Evolutionary conservation across 2,888 invertebrate genomes (phyloP).

Genomic region (Pollenia griseotomentosa): DNA sequence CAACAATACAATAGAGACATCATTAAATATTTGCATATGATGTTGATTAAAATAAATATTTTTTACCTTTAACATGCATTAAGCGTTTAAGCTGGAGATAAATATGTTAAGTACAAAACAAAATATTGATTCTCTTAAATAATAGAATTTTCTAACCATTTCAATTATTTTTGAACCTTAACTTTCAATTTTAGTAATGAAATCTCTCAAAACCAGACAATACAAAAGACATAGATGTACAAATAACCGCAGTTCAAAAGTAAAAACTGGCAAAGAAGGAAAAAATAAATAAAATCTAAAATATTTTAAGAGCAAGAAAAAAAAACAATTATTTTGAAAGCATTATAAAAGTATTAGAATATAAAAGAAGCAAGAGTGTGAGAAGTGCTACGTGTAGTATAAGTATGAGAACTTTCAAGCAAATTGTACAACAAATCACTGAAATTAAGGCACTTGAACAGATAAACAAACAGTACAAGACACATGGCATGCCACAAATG

Average conservation of each 20-base stretch:
- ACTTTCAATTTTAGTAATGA: conserved; percentile 72
- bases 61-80: conserved; percentile 24
- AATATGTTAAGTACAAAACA: not conserved
- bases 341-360: conserved; percentile 48
- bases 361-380: not conserved
- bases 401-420: conserved; percentile 77
- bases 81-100: not conserved
- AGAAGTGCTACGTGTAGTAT: not conserved
- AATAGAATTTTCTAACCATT: not conserved
- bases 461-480: conserved; percentile 67
- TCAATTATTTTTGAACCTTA: conserved; percentile 66
- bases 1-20: conserved; percentile 50
- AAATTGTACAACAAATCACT: conserved; percentile 80
- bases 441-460: conserved; percentile 81
- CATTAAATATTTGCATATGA: conserved; percentile 63
- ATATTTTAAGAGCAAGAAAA: not conserved
- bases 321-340: conserved; percentile 72
- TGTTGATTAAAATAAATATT: conserved; percentile 71
- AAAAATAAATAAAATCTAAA: conserved; percentile 29
- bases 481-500: conserved; percentile 68
- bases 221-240: not conserved
- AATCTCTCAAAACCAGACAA: conserved; percentile 55
- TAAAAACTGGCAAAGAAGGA: not conserved
- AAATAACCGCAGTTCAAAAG: conserved; percentile 21
- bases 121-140: too few species aligned